A percentile compares a stretch with the other conserved stretches of the same genome.
These are phyloP conservation scores for Mus musculus DNA, from an alignment of 2,113 vertebrate species.

Conservation along the genomic window DNA sequence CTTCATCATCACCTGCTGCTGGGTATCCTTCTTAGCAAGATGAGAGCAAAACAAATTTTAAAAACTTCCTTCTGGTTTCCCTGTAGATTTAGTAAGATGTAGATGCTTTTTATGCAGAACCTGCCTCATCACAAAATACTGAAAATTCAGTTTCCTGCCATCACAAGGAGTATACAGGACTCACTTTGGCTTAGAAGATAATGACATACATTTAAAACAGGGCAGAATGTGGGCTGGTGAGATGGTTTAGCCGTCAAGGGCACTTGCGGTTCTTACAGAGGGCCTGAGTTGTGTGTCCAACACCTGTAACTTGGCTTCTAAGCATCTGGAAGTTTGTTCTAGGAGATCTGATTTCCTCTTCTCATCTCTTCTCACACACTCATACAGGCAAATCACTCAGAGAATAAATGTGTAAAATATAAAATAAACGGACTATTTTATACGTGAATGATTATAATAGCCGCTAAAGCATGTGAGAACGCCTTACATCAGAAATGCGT, in stretches of 20 bases:
- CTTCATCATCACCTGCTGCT: background rate
- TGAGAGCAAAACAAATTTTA: background rate
- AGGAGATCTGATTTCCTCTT: background rate
- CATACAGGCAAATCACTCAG: background rate
- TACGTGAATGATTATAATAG: background rate
- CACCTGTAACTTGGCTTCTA: background rate
- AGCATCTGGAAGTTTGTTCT: background rate
- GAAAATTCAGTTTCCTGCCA: background rate
- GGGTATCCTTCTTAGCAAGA: background rate
- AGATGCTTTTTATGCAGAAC: background rate
- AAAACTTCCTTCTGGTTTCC: background rate
- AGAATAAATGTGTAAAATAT: background rate
- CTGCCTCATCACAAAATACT: background rate
- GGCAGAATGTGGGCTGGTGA: background rate
- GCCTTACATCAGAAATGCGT: background rate
- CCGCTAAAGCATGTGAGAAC: background rate
- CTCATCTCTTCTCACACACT: background rate
- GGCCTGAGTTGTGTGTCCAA: background rate
- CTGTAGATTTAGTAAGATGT: conserved; percentile 6
- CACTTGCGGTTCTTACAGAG: background rate
- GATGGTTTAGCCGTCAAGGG: background rate
- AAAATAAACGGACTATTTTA: background rate
- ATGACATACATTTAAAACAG: background rate
- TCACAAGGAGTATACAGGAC: no score
- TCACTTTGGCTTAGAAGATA: background rate